Base-by-base conservation (phyloP, 1,140 invertebrate genomes). In the Tenebrio molitor region DNA sequence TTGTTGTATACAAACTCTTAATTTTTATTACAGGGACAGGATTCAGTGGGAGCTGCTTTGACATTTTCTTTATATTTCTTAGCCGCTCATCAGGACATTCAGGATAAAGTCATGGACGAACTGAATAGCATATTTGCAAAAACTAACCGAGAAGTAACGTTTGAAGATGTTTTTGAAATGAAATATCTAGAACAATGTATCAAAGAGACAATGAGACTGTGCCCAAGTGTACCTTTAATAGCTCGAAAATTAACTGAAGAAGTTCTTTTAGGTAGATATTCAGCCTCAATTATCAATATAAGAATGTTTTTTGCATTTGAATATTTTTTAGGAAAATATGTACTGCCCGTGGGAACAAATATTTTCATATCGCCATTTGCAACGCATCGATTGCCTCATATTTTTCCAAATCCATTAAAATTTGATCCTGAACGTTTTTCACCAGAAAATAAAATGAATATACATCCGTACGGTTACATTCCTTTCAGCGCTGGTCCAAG, bases 391-490 rank as follows among this genome's bases (percentile, higher is more conserved):
- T 82, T 92, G 63, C 79, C 86, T 0, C 81, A 89, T 42, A 84
- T 88, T 53, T 95, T 88, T 80, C 86, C 90, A 2, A 86, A 95
- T 74, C 92, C 93, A 0, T 86, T 92, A 46, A 83, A 82, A 23
- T 95, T 92, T 75, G 85, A 91, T 77, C 93, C 93, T 0, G 90
- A 93, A 62, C 83, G 92, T 33, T 95, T 94, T 78, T 81, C 85
- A 2, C 80, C 85, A 1, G 86, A 88, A 69, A 86, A 87, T 34
- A 79, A 83, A 0, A 80, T 84, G 65, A 81, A 87, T 68, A 83
- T 89, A 39, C 84, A 90, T 81, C 88, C 89, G 0, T 91, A 87
- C 70, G 87, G 88, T 1, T 93, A 87, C 65, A 80, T 93, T 5
- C 91, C 92, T 0, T 93, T 93, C 77, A 91, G 90, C 63, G 89